Evolutionary conservation across 2,797 vertebrate species (phyloP).

Genomic region (Erithacus rubecula): DNA sequence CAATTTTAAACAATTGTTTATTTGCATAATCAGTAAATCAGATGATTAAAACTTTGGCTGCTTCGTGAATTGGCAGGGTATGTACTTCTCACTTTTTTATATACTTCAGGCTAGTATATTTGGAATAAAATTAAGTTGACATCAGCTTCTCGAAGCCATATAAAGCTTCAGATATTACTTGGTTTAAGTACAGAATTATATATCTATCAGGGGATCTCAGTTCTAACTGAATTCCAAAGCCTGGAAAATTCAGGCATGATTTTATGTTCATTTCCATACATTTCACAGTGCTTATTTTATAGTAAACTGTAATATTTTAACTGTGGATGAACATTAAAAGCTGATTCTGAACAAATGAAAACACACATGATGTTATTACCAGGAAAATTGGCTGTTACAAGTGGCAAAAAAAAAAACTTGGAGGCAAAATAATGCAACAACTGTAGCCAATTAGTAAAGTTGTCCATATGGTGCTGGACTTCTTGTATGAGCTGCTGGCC

Average conservation of each 20-base stretch:
- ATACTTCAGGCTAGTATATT: neutral
- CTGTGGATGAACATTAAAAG: conserved; percentile 24
- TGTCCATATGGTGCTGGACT: neutral
- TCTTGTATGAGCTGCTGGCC: neutral
- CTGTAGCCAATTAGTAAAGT: neutral
- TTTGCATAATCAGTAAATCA: neutral
- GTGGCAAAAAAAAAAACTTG: neutral
- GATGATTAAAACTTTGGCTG: neutral
- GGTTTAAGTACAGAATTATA: neutral
- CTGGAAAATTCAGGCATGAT: neutral
- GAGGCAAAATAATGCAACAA: neutral
- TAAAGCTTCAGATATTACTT: neutral
- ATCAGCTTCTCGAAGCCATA: neutral
- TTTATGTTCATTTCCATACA: neutral
- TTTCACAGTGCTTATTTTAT: neutral
- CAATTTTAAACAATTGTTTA: neutral
- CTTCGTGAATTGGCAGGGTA: neutral
- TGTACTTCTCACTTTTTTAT: neutral
- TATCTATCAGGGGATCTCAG: neutral
- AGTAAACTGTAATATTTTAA: neutral
- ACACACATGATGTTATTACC: neutral
- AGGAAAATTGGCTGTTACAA: neutral
- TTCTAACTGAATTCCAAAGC: neutral
- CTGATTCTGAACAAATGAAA: conserved; percentile 31
- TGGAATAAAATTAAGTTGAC: conserved; percentile 2